Base-by-base conservation (phyloP, 2,113 vertebrate genomes). In the Zootoca vivipara region DNA sequence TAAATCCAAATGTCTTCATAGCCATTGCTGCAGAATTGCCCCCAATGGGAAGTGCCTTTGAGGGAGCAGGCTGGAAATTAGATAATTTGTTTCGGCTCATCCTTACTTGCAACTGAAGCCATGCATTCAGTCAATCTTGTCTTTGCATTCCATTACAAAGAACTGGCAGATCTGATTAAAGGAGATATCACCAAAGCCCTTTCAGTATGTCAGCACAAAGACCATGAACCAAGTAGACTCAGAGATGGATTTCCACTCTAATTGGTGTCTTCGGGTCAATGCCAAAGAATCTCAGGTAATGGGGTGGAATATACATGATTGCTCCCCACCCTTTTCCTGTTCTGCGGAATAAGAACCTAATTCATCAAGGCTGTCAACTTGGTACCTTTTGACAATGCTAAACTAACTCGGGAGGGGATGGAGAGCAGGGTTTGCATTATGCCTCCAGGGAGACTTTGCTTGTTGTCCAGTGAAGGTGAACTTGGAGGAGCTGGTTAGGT, bases 381-480 rank as follows among this genome's bases (percentile, higher is more conserved):
- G 38, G 1, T 52, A 7, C 56, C 56, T 62, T 85, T 35, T 72
- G 65, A 42, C 67, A 85, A 46, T 12, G 67, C 28, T 33, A 78
- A 84, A 38, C 73, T 56, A 78, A 78, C 56, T 35, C 67, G 40
- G 13, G 20, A 77, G 72, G 20, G 20, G 30, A 12, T 7, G 15
- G 18, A 13, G 4, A 38, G 28, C 9, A 78, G 13, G 28, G 30
- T 62, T 82, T 58, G 16, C 10, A 64, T 69, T 69, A 1, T 8
- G 28, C 6, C 38, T 62, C 10, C 9, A 40, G 35, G 20, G 85
- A 58, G 18, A 33, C 26, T 24, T 87, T 35, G 40, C 65, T 58
- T 52, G 30, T 35, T 56, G 65, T n/a, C 84, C 46, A 79, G n/a
- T n/a, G 75, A 86, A 86, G 64, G 64, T 70, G 64, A 87, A 72